Percentiles rank a stretch among this genome's conserved stretches.
Evolutionary conservation across 1,140 invertebrate species (phyloP).

Genomic region (Pogonus chalceus): DNA sequence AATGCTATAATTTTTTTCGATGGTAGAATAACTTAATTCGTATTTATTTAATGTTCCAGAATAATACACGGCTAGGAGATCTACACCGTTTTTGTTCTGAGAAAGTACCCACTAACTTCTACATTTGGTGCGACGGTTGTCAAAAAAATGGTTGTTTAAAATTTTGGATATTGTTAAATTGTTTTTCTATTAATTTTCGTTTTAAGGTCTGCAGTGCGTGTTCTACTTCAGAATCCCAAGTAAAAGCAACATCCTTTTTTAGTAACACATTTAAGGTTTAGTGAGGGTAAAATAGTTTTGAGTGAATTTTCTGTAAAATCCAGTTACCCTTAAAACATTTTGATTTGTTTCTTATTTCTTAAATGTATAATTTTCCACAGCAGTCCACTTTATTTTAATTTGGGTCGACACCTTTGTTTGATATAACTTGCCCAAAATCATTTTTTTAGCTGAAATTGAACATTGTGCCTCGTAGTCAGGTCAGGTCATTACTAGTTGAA

Average conservation of each 20-base stretch:
- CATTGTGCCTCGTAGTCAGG: too few relatives aligned
- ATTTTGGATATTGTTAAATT: constrained; percentile 30
- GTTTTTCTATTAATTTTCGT: constrained; percentile 24
- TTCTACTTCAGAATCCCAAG: constrained; percentile 16
- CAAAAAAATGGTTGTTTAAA: constrained; percentile 25
- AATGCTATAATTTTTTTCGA: background rate
- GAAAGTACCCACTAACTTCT: constrained; percentile 29
- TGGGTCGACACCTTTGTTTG: constrained; percentile 10
- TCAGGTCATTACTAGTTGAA: too few relatives aligned
- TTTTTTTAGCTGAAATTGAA: too few relatives aligned
- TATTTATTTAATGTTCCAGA: constrained; percentile 18
- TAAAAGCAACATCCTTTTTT: constrained; percentile 23
- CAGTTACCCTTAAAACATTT: constrained; percentile 31
- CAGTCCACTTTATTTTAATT: constrained; percentile 13
- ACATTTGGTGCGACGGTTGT: constrained; percentile 29
- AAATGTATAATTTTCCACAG: constrained; percentile 11
- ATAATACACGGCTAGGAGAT: constrained; percentile 26
- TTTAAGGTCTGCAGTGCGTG: constrained; percentile 21
- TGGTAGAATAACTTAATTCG: background rate
- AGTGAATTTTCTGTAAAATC: constrained; percentile 30
- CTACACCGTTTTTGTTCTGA: constrained; percentile 20
- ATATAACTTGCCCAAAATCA: constrained; percentile 8
- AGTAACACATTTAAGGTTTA: constrained; percentile 21
- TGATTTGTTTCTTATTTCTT: constrained; percentile 15
- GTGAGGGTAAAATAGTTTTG: constrained; percentile 25